Base-by-base conservation (phyloP, 2,888 invertebrate species). In the Liposcelis brunnea region DNA sequence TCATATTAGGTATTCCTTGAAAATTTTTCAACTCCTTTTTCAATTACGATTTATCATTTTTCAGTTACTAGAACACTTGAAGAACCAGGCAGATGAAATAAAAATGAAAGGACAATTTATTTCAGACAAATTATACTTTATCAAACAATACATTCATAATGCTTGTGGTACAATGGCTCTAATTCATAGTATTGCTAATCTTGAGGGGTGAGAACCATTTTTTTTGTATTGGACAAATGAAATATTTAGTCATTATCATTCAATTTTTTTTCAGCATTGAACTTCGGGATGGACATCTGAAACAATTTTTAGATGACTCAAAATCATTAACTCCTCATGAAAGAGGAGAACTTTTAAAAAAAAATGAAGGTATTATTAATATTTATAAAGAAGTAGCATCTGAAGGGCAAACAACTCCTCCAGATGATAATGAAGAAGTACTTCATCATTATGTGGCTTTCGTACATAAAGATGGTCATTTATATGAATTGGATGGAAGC, bases 131-230 rank as follows among this genome's bases (percentile, higher is more conserved):
- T 64, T 93, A 42, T 94, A 83, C 61, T 90, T 82, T 60, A 75
- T 93, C 73, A 85, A 86, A 56, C 93, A 95, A 62, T 78, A 78
- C 46, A 79, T 94, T 43, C 80, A 81, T 48, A 97, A 97, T 67
- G 94, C 97, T 21, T 98, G 97, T 66, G 97, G 97, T 31, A 94
- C 95, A 3, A 78, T 97, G 51, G 95, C 95, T n/a, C 69, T 98
- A 33, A 80, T 97, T 47, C 97, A 98, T 61, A 78, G 89, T 52
- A 71, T 97, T 52, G 91, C 86, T 19, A 98, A 98, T 35, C 64
- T 69, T 38, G 80, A 85, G 53, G 56, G 59, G 73, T 73, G 60
- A 59, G 61, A 56, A 46, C n/a, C 21, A 19, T 15, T 15, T 35
- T 35, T 15, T 35, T 15, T 14, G 5, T n/a, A 5, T 16, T 10